Evolutionary conservation across 2,113 vertebrate genomes (phyloP).

Genomic region (Amia ocellicauda): DNA sequence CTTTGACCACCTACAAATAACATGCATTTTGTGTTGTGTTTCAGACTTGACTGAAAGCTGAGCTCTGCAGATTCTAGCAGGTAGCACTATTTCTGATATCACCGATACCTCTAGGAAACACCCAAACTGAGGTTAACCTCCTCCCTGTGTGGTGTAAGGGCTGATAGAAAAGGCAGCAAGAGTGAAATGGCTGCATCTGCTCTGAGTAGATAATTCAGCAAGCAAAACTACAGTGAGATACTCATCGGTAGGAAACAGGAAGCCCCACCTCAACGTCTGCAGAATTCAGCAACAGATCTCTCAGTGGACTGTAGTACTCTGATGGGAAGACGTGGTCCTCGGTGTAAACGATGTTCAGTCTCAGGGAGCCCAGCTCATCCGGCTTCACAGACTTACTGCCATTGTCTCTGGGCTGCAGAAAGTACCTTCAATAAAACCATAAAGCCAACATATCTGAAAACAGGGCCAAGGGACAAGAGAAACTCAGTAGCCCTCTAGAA

Average conservation of each 20-base stretch:
- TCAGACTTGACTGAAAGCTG: no score
- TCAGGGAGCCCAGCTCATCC: slow-evolving; percentile 89
- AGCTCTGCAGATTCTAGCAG: not conserved
- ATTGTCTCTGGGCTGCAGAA: slow-evolving; percentile 90
- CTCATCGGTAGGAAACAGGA: not conserved
- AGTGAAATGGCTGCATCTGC: no score
- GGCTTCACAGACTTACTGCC: slow-evolving; percentile 87
- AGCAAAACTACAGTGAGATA: no score
- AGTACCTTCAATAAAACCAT: slow-evolving; percentile 76
- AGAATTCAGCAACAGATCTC: slow-evolving; percentile 85
- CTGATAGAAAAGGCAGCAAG: no score
- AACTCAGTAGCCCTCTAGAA: not conserved
- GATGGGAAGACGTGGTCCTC: slow-evolving; percentile 96
- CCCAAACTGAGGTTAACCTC: slow-evolving; percentile 7
- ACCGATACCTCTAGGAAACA: not conserved
- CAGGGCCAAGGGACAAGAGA: not conserved
- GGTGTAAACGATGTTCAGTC: slow-evolving; percentile 95
- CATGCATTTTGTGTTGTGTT: no score
- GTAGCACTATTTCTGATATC: not conserved
- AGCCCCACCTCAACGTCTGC: slow-evolving; percentile 77
- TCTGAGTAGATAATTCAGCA: no score
- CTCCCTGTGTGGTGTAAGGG: not conserved
- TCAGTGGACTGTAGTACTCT: slow-evolving; percentile 83
- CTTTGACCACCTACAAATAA: no score
- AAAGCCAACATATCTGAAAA: no score